Evolutionary conservation across 2,797 vertebrate species (phyloP).

Genomic region (Eremophila alpestris): DNA sequence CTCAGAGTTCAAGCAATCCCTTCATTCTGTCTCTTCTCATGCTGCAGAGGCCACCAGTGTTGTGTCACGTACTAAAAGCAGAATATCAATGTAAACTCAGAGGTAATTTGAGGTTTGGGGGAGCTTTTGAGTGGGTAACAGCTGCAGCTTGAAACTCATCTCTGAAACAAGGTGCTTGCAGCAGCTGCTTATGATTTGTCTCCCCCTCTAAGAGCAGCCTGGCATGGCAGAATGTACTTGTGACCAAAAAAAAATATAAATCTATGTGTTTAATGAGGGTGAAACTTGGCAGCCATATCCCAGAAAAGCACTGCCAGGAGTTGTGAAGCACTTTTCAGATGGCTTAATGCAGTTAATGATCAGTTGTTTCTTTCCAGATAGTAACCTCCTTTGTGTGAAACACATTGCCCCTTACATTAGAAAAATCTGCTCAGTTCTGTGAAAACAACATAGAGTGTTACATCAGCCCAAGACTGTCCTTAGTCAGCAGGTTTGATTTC

Average conservation of each 20-base stretch:
- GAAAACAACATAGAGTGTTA: neutral
- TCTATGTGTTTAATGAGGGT: conserved; percentile 67
- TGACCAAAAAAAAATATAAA: conserved; percentile 15
- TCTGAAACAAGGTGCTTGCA: conserved; percentile 42
- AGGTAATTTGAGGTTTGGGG: conserved; percentile 45
- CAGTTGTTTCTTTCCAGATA: conserved; percentile 25
- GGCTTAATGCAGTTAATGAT: conserved; percentile 46
- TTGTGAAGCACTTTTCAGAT: conserved; percentile 29
- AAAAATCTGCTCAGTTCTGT: neutral
- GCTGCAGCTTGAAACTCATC: conserved; percentile 50
- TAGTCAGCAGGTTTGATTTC: neutral
- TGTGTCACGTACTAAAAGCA: neutral
- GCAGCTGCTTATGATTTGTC: conserved; percentile 57
- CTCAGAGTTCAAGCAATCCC: neutral
- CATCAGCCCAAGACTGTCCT: neutral
- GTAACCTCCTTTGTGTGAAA: neutral
- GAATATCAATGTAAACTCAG: conserved; percentile 11
- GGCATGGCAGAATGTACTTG: conserved; percentile 54
- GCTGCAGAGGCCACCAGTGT: conserved; percentile 4
- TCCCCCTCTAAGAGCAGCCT: conserved; percentile 30
- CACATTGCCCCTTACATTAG: neutral
- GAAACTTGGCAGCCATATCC: conserved; percentile 52
- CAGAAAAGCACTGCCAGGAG: conserved; percentile 24
- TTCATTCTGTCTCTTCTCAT: neutral
- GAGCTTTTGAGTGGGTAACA: conserved; percentile 42